These are phyloP conservation scores for Myodes glareolus DNA, from an alignment of 2,113 vertebrate species.

Conservation along the genomic window DNA sequence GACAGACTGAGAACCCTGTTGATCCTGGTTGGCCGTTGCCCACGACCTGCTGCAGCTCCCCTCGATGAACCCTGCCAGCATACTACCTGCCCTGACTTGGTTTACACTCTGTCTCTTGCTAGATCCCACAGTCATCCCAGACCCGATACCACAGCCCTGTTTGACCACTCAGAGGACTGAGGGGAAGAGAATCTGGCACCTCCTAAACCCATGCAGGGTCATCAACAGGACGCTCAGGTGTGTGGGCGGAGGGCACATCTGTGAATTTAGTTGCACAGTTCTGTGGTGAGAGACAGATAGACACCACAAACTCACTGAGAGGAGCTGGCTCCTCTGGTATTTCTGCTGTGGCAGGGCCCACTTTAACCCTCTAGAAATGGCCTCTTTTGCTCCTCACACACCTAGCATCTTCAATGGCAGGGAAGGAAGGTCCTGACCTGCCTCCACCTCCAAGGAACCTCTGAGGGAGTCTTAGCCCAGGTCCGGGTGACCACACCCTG, in stretches of 20 bases:
- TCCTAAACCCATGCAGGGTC: background rate
- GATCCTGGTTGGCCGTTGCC: background rate
- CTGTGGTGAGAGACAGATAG: background rate
- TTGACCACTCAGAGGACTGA: background rate
- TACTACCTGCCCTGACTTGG: background rate
- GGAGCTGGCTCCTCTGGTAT: background rate
- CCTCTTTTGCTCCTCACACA: too few relatives aligned
- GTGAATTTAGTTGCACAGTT: background rate
- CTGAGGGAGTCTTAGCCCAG: background rate
- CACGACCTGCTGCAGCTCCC: background rate
- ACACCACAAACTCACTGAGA: background rate
- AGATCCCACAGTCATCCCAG: background rate
- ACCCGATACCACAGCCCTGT: rapidly evolving
- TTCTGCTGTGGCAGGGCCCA: background rate
- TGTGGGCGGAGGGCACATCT: background rate
- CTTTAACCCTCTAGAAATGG: background rate
- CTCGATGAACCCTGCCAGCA: background rate
- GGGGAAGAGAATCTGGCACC: background rate
- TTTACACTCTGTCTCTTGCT: background rate
- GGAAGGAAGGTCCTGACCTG: background rate
- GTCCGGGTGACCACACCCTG: rapidly evolving
- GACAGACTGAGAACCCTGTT: background rate
- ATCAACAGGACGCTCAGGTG: background rate
- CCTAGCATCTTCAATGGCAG: background rate
- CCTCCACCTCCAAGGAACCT: background rate